Conservation (phyloP, 1,140 invertebrate genomes). For the Pseudomyrmex cubaensis region DNA sequence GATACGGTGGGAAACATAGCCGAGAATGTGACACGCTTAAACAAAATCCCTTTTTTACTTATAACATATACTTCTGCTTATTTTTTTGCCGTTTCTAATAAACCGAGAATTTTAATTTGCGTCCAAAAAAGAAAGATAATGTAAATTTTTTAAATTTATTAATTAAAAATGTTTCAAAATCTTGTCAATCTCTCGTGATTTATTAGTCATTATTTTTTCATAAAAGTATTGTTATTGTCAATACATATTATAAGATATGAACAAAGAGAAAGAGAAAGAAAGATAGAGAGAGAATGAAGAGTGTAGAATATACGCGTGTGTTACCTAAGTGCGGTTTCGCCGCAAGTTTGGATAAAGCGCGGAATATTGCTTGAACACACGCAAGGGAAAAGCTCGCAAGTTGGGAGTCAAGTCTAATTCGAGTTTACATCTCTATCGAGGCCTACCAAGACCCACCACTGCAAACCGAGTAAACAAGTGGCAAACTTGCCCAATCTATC, state of each 20-base stretch:
- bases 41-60: neutral
- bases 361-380: conserved; percentile 71
- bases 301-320: conserved; percentile 42
- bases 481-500: conserved; percentile 45
- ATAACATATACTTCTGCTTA: conserved; percentile 1
- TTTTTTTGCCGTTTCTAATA: conserved; percentile 9
- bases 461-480: conserved; percentile 40
- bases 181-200: neutral
- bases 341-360: conserved; percentile 71
- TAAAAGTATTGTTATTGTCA: conserved; percentile 25
- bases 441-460: conserved; percentile 48
- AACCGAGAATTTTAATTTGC: neutral
- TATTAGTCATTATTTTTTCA: neutral
- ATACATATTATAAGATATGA: conserved; percentile 28
- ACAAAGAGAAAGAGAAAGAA: neutral
- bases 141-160: no score
- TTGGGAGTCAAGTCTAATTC: conserved; percentile 73
- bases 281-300: neutral
- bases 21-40: neutral
- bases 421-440: conserved; percentile 75
- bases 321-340: conserved; percentile 65
- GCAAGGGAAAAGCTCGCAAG: conserved; percentile 68
- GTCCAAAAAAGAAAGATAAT: neutral
- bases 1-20: neutral
- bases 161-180: neutral